Percentiles rank a stretch among this genome's conserved stretches.
phyloP scores from a whole-genome alignment of 2,888 invertebrate species.

The Catotricha subobsoleta region DNA sequence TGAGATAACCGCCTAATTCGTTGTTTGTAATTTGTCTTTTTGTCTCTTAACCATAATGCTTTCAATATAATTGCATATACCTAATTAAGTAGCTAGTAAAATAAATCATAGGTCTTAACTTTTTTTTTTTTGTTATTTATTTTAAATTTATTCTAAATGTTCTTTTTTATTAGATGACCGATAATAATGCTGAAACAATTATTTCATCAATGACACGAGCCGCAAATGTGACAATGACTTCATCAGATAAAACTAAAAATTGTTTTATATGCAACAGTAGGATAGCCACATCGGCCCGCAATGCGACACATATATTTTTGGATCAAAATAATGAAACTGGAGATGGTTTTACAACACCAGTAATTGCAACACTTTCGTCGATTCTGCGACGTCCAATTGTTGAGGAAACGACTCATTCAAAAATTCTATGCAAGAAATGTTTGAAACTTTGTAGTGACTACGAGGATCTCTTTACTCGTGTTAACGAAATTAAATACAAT shows the following conservation, averaged over 20 bases:
- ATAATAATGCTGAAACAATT: no score
- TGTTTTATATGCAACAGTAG: background rate
- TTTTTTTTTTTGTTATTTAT: no score
- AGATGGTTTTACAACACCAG: constrained; percentile 8
- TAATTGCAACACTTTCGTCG: constrained; percentile 12
- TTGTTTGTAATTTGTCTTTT: no score
- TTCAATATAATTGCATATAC: no score
- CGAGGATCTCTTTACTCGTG: constrained; percentile 37
- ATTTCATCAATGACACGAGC: background rate
- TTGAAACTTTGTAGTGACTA: constrained; percentile 42
- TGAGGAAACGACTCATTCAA: constrained; percentile 35
- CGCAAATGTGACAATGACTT: background rate
- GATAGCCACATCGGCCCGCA: background rate
- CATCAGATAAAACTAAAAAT: background rate
- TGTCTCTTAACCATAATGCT: no score
- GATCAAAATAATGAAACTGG: constrained; percentile 8
- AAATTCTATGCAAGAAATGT: constrained; percentile 49
- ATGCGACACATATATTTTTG: background rate
- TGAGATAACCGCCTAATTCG: no score
- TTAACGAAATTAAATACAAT: constrained; percentile 34
- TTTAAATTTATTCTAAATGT: no score
- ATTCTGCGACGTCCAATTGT: constrained; percentile 23
- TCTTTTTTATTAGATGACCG: no score
- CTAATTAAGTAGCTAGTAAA: no score
- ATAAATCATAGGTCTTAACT: no score